Conservation (phyloP, 1,140 invertebrate species). For the Musca domestica region DNA sequence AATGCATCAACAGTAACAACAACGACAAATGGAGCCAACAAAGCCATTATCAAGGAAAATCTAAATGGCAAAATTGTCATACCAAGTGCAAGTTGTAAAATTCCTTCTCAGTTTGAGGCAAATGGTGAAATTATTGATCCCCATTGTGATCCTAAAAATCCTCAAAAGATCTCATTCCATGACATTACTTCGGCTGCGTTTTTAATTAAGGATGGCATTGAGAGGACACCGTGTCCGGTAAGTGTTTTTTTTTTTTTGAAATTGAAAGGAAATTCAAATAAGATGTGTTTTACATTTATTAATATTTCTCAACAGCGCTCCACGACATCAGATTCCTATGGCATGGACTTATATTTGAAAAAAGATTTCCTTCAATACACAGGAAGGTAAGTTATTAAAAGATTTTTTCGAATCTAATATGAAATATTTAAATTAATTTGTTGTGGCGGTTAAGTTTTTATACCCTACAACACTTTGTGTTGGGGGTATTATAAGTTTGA, state of each 20-base stretch:
- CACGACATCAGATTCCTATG: slow-evolving; percentile 71
- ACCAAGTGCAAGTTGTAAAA: neutral
- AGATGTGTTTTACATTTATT: neutral
- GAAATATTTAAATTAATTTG: too few species aligned
- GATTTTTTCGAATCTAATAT: too few species aligned
- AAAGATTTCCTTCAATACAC: slow-evolving; percentile 91
- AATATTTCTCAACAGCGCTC: too few species aligned
- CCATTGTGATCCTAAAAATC: slow-evolving; percentile 72
- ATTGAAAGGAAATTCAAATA: neutral
- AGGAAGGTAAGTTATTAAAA: slow-evolving; percentile 77
- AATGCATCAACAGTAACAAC: too few species aligned
- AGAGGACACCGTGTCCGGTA: slow-evolving; percentile 82
- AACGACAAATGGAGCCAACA: too few species aligned
- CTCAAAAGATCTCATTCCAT: slow-evolving; percentile 74
- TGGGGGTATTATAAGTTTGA: too few species aligned
- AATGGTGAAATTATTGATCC: slow-evolving; percentile 43
- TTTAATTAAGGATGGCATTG: slow-evolving; percentile 79
- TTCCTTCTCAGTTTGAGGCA: slow-evolving; percentile 1
- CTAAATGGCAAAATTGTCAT: neutral
- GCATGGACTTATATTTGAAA: slow-evolving; percentile 87
- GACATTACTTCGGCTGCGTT: slow-evolving; percentile 88
- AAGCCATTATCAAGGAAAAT: neutral
- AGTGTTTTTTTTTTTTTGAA: slow-evolving; percentile 43
- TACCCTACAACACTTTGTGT: too few species aligned
- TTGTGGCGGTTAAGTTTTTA: too few species aligned